phyloP scores from a whole-genome alignment of 1,140 invertebrate genomes.

The Sipha flava region DNA sequence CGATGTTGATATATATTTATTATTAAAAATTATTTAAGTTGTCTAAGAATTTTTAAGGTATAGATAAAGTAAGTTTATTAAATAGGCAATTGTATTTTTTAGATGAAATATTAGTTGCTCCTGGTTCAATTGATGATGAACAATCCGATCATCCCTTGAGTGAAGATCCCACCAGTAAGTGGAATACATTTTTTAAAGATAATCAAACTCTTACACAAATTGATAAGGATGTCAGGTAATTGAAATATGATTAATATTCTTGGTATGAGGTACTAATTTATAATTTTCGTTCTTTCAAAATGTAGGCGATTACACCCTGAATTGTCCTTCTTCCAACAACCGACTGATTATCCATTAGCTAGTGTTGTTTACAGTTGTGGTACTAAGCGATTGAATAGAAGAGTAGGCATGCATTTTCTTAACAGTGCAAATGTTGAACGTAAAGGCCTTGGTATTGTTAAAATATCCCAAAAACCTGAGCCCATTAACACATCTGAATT shows the following conservation, averaged over 20 bases:
- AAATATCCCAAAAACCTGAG: slow-evolving; percentile 58
- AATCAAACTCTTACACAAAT: slow-evolving; percentile 95
- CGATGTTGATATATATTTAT: too few species aligned
- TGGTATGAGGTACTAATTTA: not conserved
- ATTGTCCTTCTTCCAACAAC: slow-evolving; percentile 92
- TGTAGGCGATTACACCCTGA: slow-evolving; percentile 82
- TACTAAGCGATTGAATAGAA: slow-evolving; percentile 69
- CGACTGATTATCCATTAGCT: slow-evolving; percentile 75
- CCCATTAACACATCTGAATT: slow-evolving; percentile 69
- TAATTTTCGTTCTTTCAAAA: not conserved
- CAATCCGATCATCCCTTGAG: slow-evolving; percentile 80
- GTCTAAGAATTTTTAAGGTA: too few species aligned
- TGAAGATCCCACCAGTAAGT: slow-evolving; percentile 84
- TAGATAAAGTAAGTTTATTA: too few species aligned
- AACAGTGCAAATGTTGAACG: slow-evolving; percentile 80
- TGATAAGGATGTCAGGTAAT: slow-evolving; percentile 87
- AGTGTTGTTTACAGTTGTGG: slow-evolving; percentile 64
- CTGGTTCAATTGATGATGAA: slow-evolving; percentile 51
- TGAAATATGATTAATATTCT: not conserved
- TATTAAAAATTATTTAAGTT: too few species aligned
- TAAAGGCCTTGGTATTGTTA: slow-evolving; percentile 79
- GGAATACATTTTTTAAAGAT: slow-evolving; percentile 90
- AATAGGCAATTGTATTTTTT: slow-evolving; percentile 38
- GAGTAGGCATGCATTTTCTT: slow-evolving; percentile 76
- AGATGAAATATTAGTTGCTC: slow-evolving; percentile 76